phyloP scores from a whole-genome alignment of 1,140 invertebrate genomes.

The Lineus longissimus region DNA sequence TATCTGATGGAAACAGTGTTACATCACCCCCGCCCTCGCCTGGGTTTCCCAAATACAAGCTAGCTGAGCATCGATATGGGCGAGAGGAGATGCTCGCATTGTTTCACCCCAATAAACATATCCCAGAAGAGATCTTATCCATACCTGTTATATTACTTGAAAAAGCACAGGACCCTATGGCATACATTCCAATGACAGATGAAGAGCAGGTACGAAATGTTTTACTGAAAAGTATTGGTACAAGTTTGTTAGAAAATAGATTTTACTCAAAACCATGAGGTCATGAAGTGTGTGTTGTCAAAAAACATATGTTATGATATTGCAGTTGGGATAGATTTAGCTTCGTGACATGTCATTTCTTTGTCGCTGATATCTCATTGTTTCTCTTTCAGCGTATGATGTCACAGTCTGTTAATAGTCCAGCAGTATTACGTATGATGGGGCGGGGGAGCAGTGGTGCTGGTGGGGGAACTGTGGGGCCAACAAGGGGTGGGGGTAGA shows the following conservation, averaged over 20 bases:
- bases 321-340: too few species aligned
- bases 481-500: slow-evolving; percentile 4
- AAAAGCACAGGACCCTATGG: slow-evolving; percentile 72
- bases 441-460: too few species aligned
- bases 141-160: slow-evolving; percentile 69
- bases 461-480: too few species aligned
- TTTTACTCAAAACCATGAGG: too few species aligned
- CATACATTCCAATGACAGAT: slow-evolving; percentile 71
- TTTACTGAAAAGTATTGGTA: too few species aligned
- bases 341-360: too few species aligned
- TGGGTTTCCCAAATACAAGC: slow-evolving; percentile 54
- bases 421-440: slow-evolving; percentile 54
- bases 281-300: too few species aligned
- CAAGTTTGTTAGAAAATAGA: too few species aligned
- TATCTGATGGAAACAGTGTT: slow-evolving; percentile 54
- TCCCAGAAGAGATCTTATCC: slow-evolving; percentile 63
- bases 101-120: slow-evolving; percentile 62
- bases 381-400: slow-evolving; percentile 57
- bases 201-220: slow-evolving; percentile 66
- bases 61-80: slow-evolving; percentile 75
- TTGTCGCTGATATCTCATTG: too few species aligned
- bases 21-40: slow-evolving; percentile 46
- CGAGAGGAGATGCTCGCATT: slow-evolving; percentile 84
- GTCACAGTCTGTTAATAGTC: slow-evolving; percentile 62
- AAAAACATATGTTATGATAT: too few species aligned